Base-by-base conservation (phyloP, 2,797 vertebrate genomes). In the Chiropotes sagulatus region DNA sequence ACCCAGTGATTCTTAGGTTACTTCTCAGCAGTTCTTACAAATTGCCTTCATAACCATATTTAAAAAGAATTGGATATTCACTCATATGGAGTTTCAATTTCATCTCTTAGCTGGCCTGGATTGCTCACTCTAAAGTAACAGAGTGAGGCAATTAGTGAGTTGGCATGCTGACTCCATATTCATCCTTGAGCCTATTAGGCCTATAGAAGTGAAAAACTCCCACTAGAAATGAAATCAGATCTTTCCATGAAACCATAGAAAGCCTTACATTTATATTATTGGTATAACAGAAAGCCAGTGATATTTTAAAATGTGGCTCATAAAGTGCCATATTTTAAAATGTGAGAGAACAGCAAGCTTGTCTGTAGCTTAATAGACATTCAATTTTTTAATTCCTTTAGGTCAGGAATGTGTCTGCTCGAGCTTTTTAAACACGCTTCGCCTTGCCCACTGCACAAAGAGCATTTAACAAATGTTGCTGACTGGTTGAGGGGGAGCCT, bases 21-120 rank as follows among this genome's bases (percentile, higher is more conserved):
- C 82, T 46, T 58, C 91, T 96, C 64, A 28, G 24, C 64, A 89
- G 70, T 93, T 96, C 86, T 87, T 84, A 26, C 79, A 94, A 90
- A 96, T 90, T 86, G 48, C 88, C 76, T 91, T 80, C 12, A 48
- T 75, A 80, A 72, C 88, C 36, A 0, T 85, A 20, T 91, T 96
- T 96, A 86, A 88, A 84, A 70, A 76, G 75, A 96, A 46, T 19
- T 96, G 95, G 39, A 44, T 46, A 4, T 87, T 67, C 44, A 50
- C 36, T 72, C 46, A 75, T 14, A 19, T 39, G 88, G 81, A 72
- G 72, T 96, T 61, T 96, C 48, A 28, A 2, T 93, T 95, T 97
- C 95, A 88, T 96, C 67, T 94, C 83, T 83, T 64, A 95, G 50
- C 82, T 72, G 67, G n/a, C 93, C 57, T 30, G 72, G 64, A 96